A percentile compares a stretch with the other conserved stretches of the same genome.
Conservation (phyloP, 2,888 invertebrate genomes). For the Calameuta idolon region DNA sequence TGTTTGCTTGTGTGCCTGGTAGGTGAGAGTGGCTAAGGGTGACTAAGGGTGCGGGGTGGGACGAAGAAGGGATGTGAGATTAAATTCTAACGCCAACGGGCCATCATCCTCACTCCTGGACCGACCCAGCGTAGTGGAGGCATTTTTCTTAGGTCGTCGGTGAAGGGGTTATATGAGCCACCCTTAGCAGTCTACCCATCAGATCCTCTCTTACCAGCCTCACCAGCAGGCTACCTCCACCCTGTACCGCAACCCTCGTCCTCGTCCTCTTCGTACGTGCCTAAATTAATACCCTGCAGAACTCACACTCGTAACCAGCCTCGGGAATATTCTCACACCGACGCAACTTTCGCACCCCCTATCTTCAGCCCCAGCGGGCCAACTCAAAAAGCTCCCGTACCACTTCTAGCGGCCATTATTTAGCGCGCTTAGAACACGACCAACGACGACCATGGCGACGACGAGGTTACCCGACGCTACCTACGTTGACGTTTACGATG, state of each 20-base stretch:
- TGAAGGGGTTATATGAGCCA: neutral
- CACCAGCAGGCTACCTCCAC: neutral
- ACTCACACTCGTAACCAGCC: slow-evolving; percentile 5
- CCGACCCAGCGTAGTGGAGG: slow-evolving; percentile 34
- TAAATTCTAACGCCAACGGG: slow-evolving; percentile 58
- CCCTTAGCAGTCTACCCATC: neutral
- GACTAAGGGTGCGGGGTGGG: neutral
- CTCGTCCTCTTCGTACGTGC: slow-evolving; percentile 37
- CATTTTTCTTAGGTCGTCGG: slow-evolving; percentile 64
- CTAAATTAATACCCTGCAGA: slow-evolving; percentile 61
- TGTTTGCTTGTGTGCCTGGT: neutral
- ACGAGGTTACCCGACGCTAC: neutral
- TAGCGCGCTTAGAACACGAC: slow-evolving; percentile 64
- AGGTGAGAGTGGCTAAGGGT: neutral
- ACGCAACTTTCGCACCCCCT: slow-evolving; percentile 40
- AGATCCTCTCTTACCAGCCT: neutral
- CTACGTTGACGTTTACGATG: neutral
- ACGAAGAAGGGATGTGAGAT: slow-evolving; percentile 43
- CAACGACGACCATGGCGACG: slow-evolving; percentile 2
- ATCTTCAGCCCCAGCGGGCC: slow-evolving; percentile 21
- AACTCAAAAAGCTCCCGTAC: slow-evolving; percentile 40
- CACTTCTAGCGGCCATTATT: slow-evolving; percentile 65
- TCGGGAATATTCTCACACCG: slow-evolving; percentile 33
- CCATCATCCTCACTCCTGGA: slow-evolving; percentile 33
- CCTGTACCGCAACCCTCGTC: neutral